These are phyloP conservation scores for Minunthozetes semirufus DNA, from an alignment of 2,888 invertebrate genomes.

Conservation along the genomic window DNA sequence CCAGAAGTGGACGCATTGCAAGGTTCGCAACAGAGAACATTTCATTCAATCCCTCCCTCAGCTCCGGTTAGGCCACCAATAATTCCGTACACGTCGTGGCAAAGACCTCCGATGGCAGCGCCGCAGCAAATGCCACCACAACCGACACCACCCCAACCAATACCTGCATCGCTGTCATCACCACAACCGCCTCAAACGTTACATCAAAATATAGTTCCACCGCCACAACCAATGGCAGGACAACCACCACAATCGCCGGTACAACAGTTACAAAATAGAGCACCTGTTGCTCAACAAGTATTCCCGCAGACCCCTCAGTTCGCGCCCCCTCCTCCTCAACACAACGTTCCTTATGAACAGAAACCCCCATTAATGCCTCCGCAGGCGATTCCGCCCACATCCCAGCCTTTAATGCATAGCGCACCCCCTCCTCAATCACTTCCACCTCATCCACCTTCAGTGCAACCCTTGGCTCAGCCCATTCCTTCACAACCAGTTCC, in stretches of 20 bases:
- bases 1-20: conserved; percentile 32
- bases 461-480: not conserved
- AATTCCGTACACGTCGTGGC: conserved; percentile 2
- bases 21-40: conserved; percentile 32
- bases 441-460: not conserved
- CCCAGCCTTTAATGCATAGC: conserved; percentile 4
- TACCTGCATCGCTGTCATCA: conserved; percentile 34
- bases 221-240: not conserved
- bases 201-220: conserved; percentile 22
- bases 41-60: conserved; percentile 14
- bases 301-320: not conserved
- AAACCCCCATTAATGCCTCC: conserved; percentile 1
- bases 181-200: conserved; percentile 35
- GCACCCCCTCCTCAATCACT: conserved; percentile 37
- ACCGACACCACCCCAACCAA: conserved; percentile 42
- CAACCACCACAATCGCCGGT: not conserved
- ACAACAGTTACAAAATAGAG: not conserved
- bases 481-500: conserved; percentile 4
- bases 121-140: conserved; percentile 41
- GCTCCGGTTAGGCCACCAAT: conserved; percentile 15
- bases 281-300: not conserved
- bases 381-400: conserved; percentile 16
- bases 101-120: not conserved
- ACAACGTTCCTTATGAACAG: conserved; percentile 25
- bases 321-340: not conserved